phyloP scores from a whole-genome alignment of 2,113 vertebrate genomes.

The Melanostigma gelatinosum region DNA sequence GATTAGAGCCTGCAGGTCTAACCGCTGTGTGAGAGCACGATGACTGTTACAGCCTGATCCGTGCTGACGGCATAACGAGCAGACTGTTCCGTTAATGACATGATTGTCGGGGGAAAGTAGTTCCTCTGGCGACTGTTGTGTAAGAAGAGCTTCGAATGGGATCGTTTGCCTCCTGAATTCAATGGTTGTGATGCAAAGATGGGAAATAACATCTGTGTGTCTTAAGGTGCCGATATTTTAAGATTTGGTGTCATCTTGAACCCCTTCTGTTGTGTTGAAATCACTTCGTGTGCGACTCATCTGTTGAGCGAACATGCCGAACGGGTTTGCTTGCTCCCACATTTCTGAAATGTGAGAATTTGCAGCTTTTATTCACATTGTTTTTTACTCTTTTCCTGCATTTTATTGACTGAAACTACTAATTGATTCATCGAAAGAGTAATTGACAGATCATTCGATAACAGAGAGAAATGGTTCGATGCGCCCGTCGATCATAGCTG shows the following conservation, averaged over 20 bases:
- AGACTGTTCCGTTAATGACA: background rate
- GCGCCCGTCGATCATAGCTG: background rate
- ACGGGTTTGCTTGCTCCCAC: background rate
- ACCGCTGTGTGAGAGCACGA: background rate
- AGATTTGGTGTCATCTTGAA: background rate
- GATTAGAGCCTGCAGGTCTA: background rate
- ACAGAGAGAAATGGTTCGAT: background rate
- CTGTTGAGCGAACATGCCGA: background rate
- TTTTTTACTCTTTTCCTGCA: background rate
- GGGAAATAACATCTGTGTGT: background rate
- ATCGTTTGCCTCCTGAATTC: too few relatives aligned
- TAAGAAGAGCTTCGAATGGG: background rate
- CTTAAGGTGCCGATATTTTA: background rate
- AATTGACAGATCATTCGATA: background rate
- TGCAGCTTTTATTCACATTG: too few relatives aligned
- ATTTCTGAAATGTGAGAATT: background rate
- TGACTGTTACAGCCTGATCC: background rate
- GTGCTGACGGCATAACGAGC: background rate
- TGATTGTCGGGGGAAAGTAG: slow-evolving; percentile 4
- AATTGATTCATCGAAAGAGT: background rate
- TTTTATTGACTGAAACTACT: background rate
- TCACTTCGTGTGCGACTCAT: background rate
- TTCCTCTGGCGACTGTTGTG: background rate
- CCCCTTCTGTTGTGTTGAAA: background rate
- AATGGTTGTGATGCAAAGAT: background rate